These are phyloP conservation scores for Mus caroli DNA, from an alignment of 2,797 vertebrate genomes.

Conservation along the genomic window DNA sequence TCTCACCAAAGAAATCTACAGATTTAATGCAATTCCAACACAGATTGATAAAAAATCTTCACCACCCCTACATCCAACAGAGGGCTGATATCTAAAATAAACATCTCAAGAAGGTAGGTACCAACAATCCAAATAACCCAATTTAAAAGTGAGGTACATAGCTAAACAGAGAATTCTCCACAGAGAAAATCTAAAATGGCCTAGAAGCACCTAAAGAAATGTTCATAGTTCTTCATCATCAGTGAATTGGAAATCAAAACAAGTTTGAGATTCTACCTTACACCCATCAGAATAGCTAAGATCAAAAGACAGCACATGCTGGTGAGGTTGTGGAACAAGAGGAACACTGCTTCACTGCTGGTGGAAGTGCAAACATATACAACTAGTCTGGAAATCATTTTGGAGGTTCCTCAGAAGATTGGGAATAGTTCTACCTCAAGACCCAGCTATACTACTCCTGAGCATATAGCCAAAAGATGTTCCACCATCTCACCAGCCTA, in stretches of 20 bases:
- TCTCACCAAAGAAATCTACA: background rate
- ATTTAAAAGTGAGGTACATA: background rate
- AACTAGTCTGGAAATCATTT: background rate
- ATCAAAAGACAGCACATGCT: background rate
- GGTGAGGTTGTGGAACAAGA: background rate
- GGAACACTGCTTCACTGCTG: background rate
- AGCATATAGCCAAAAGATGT: background rate
- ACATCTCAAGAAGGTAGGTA: background rate
- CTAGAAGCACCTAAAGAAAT: background rate
- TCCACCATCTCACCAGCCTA: background rate
- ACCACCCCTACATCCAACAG: background rate
- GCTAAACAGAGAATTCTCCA: background rate
- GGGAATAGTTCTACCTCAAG: too few species aligned
- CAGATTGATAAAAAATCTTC: background rate
- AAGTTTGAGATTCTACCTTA: background rate
- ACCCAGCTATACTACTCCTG: background rate
- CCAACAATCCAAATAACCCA: background rate
- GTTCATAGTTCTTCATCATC: background rate
- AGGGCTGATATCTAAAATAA: background rate
- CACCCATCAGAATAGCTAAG: background rate
- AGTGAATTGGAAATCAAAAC: background rate
- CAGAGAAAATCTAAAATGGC: background rate
- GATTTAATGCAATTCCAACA: background rate
- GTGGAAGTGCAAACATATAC: background rate
- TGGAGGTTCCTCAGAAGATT: background rate